A percentile compares a stretch with the other conserved stretches of the same genome.
phyloP scores from a whole-genome alignment of 1,140 invertebrate genomes.

The Drosophila subobscura region DNA sequence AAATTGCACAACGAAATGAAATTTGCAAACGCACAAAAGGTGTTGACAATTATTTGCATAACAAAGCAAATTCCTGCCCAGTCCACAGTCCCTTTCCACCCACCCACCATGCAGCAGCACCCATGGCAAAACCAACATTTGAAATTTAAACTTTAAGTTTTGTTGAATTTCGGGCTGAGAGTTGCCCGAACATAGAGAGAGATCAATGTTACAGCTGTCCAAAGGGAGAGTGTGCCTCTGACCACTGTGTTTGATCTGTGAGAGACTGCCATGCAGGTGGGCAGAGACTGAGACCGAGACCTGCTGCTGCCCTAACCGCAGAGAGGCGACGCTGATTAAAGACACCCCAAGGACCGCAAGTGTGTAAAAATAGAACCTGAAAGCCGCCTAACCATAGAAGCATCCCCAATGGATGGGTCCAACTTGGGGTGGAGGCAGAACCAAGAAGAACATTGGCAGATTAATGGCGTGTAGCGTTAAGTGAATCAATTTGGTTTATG shows the following conservation, averaged over 20 bases:
- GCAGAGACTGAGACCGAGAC: slow-evolving; percentile 4
- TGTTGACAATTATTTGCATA: slow-evolving; percentile 77
- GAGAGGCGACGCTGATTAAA: slow-evolving; percentile 49
- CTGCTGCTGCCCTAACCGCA: slow-evolving; percentile 17
- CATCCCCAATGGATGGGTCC: not conserved
- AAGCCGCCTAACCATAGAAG: slow-evolving; percentile 2
- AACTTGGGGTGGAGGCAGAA: slow-evolving; percentile 12
- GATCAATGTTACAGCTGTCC: slow-evolving; percentile 29
- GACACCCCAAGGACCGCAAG: slow-evolving; percentile 57
- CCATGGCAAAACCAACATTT: slow-evolving; percentile 44
- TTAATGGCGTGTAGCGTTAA: slow-evolving; percentile 65
- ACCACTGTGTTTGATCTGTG: slow-evolving; percentile 37
- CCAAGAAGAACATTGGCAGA: slow-evolving; percentile 47
- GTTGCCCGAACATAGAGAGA: not conserved
- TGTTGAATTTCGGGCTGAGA: slow-evolving; percentile 30
- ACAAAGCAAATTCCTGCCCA: slow-evolving; percentile 61
- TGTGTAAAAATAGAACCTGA: slow-evolving; percentile 48
- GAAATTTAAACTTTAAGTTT: slow-evolving; percentile 51
- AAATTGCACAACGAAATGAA: slow-evolving; percentile 67
- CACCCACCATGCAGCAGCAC: not conserved
- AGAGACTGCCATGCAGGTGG: slow-evolving; percentile 39
- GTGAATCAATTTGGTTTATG: slow-evolving; percentile 62
- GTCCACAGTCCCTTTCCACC: not conserved
- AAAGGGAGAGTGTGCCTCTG: not conserved
- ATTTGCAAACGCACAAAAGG: slow-evolving; percentile 74